These are phyloP conservation scores for Heloderma charlesbogerti DNA, from an alignment of 2,113 vertebrate species.

Conservation along the genomic window DNA sequence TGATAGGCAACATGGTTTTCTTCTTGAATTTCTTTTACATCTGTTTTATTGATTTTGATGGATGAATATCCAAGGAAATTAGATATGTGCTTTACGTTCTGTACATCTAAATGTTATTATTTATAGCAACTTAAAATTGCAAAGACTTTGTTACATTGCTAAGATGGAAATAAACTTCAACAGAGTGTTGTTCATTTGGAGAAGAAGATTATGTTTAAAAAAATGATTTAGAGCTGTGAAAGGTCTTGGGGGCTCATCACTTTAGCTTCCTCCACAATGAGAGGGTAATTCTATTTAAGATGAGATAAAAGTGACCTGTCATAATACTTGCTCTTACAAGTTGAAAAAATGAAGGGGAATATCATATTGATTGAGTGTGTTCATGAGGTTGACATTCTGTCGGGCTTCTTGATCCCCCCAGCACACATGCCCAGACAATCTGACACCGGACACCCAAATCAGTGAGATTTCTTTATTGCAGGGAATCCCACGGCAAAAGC, in stretches of 20 bases:
- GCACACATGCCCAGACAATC: too few relatives aligned
- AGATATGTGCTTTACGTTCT: not conserved
- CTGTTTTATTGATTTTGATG: not conserved
- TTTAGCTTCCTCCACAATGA: not conserved
- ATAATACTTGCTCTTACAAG: not conserved
- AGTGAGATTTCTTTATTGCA: too few relatives aligned
- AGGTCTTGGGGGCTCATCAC: not conserved
- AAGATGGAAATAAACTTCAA: not conserved
- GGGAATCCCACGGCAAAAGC: too few relatives aligned
- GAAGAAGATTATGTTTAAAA: not conserved
- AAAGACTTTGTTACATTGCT: not conserved
- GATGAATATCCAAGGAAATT: not conserved
- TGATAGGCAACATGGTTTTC: not conserved
- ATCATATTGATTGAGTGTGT: not conserved
- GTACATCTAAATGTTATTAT: not conserved
- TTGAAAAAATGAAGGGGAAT: not conserved
- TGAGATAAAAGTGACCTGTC: not conserved
- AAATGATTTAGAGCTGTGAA: not conserved
- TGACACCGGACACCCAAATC: too few relatives aligned
- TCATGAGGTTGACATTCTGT: not conserved
- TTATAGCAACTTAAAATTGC: not conserved
- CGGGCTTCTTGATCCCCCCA: too few relatives aligned
- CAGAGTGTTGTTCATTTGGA: not conserved
- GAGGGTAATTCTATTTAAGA: too few relatives aligned
- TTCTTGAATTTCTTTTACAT: not conserved